Conservation (phyloP, 2,113 vertebrate species). For the Psammodynastes pulverulentus region DNA sequence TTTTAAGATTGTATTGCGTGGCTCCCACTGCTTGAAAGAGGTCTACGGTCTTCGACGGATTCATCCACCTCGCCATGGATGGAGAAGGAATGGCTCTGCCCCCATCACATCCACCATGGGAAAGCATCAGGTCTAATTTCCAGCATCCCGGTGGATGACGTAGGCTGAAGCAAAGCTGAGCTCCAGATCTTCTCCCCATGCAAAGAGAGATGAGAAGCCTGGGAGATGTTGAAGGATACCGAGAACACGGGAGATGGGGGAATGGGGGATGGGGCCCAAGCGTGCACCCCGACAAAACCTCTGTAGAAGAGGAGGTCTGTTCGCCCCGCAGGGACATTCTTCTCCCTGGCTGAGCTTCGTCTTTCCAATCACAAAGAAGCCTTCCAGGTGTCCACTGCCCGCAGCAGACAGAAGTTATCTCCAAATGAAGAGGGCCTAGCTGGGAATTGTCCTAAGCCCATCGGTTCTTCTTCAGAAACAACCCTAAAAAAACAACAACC, state of each 20-base stretch:
- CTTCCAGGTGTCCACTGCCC: slow-evolving; percentile 55
- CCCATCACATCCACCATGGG: neutral
- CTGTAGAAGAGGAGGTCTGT: slow-evolving; percentile 37
- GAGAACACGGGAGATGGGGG: slow-evolving; percentile 40
- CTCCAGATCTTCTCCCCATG: neutral
- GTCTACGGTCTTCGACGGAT: neutral
- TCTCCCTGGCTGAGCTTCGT: slow-evolving; percentile 8
- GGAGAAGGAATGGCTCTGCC: neutral
- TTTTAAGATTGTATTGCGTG: accelerated
- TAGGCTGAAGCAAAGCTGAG: accelerated
- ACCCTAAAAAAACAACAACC: neutral
- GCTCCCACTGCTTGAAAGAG: neutral
- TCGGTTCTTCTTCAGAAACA: slow-evolving; percentile 35
- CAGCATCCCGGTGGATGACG: neutral
- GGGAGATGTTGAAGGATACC: neutral
- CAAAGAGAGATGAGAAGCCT: slow-evolving; percentile 8
- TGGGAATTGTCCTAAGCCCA: slow-evolving; percentile 34
- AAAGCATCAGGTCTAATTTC: neutral
- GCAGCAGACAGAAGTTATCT: slow-evolving; percentile 58
- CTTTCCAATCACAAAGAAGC: slow-evolving; percentile 29
- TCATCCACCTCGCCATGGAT: neutral
- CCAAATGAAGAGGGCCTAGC: slow-evolving; percentile 28
- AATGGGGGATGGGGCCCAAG: slow-evolving; percentile 29
- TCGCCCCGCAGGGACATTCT: neutral
- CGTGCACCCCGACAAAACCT: slow-evolving; percentile 44